phyloP scores from a whole-genome alignment of 2,113 vertebrate genomes.

The Cnemophilus loriae region DNA sequence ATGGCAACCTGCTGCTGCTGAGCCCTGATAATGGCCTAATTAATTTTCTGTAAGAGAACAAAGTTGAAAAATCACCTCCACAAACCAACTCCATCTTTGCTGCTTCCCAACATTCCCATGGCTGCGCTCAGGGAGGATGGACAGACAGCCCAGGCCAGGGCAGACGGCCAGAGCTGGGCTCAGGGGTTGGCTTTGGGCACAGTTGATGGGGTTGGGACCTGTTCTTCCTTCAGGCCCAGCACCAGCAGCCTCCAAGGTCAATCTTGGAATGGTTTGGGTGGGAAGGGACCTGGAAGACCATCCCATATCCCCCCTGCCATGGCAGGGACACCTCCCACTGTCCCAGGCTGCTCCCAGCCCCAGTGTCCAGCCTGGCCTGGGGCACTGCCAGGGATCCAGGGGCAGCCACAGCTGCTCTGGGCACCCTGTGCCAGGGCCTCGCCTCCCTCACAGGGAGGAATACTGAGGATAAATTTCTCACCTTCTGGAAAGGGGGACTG shows the following conservation, averaged over 20 bases:
- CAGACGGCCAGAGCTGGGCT: neutral
- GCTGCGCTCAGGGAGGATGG: rapidly evolving
- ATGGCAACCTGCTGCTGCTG: conserved; percentile 33
- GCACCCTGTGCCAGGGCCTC: neutral
- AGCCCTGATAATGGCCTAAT: neutral
- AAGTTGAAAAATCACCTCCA: neutral
- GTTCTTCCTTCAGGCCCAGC: neutral
- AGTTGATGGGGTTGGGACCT: rapidly evolving
- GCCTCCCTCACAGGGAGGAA: neutral
- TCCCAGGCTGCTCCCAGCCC: neutral
- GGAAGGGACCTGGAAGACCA: neutral
- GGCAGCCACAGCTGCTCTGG: neutral
- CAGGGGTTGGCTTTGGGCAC: rapidly evolving
- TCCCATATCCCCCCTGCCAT: neutral
- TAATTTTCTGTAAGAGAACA: neutral
- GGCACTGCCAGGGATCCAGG: neutral
- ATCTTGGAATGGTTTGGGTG: neutral
- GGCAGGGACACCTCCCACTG: neutral
- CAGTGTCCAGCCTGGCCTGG: neutral
- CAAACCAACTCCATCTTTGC: neutral
- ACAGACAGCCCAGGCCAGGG: neutral
- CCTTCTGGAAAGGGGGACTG: neutral
- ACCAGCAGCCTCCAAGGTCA: neutral
- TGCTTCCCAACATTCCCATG: rapidly evolving
- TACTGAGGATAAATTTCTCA: neutral